Evolutionary conservation across 2,797 vertebrate genomes (phyloP).

Genomic region (Channallabes apus): DNA sequence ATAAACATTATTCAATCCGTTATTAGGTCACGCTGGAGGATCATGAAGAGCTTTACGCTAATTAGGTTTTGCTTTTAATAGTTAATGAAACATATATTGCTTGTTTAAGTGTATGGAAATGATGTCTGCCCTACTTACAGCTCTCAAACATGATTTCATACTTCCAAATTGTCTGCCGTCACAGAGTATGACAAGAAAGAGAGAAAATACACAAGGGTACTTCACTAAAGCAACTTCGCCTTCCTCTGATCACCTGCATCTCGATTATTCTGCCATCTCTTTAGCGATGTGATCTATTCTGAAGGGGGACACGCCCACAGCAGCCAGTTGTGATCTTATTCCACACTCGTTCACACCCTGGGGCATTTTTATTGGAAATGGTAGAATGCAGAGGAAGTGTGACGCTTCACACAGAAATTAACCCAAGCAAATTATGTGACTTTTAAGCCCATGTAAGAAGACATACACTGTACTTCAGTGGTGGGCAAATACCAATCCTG

Average conservation of each 20-base stretch:
- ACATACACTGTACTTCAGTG: too few species aligned
- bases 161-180: neutral
- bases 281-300: neutral
- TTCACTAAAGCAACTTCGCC: neutral
- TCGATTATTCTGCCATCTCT: neutral
- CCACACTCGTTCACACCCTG: neutral
- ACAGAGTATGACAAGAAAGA: neutral
- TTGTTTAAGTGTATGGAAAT: constrained; percentile 47
- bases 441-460: neutral
- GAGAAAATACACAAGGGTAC: neutral
- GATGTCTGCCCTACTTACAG: constrained; percentile 27
- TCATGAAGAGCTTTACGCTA: constrained; percentile 31
- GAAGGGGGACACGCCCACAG: neutral
- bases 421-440: neutral
- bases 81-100: constrained; percentile 44
- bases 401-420: neutral
- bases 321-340: neutral
- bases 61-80: constrained; percentile 42
- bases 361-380: neutral
- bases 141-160: neutral
- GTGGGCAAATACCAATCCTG: too few species aligned
- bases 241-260: neutral
- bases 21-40: constrained; percentile 28
- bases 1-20: constrained; percentile 21
- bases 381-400: neutral